Conservation (phyloP, 2,888 invertebrate genomes). For the Crocallis elinguaria region DNA sequence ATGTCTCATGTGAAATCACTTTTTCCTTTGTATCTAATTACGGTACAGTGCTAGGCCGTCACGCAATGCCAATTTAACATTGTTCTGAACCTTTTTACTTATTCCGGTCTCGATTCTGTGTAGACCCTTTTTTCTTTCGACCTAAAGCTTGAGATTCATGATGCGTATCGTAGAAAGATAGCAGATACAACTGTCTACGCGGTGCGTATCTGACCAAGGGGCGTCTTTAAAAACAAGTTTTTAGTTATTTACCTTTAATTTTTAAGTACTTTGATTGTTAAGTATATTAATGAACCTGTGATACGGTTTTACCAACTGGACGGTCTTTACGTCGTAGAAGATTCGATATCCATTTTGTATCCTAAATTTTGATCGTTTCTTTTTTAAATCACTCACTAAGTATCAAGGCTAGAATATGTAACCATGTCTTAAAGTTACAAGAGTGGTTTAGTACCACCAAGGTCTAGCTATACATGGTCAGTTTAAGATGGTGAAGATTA, state of each 20-base stretch:
- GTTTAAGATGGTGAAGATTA: too few relatives aligned
- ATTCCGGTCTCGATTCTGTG: constrained; percentile 56
- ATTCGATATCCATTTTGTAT: too few relatives aligned
- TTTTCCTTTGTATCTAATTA: constrained; percentile 38
- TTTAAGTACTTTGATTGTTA: neutral
- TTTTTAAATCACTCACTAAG: too few relatives aligned
- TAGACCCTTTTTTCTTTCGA: constrained; percentile 31
- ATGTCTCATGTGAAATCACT: constrained; percentile 22
- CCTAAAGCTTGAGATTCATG: constrained; percentile 24
- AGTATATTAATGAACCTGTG: too few relatives aligned
- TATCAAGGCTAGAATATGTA: too few relatives aligned
- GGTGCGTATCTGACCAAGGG: neutral
- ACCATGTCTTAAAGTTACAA: too few relatives aligned
- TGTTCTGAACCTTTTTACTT: constrained; percentile 36
- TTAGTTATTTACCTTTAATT: neutral
- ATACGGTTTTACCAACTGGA: too few relatives aligned
- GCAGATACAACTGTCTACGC: constrained; percentile 12
- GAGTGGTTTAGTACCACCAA: too few relatives aligned
- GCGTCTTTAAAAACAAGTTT: neutral
- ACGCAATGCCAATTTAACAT: constrained; percentile 42
- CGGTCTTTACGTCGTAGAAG: too few relatives aligned
- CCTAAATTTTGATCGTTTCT: too few relatives aligned
- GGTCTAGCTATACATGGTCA: too few relatives aligned
- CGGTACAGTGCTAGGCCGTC: constrained; percentile 28
- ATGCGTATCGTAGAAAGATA: constrained; percentile 23